These are phyloP conservation scores for Crocallis elinguaria DNA, from an alignment of 2,888 invertebrate genomes.

Conservation along the genomic window DNA sequence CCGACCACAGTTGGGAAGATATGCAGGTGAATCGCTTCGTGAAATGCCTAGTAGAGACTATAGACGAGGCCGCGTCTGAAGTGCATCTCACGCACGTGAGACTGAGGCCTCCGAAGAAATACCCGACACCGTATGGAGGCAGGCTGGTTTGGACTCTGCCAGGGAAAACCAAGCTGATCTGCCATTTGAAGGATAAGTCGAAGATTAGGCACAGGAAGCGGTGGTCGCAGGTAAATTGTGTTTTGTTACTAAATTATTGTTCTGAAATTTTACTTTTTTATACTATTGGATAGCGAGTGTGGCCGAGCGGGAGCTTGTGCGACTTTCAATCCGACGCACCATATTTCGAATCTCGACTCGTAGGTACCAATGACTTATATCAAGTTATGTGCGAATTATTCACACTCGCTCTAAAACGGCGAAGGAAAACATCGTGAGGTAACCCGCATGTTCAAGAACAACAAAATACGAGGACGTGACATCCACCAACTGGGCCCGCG, in stretches of 20 bases:
- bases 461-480: too few species aligned
- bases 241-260: not conserved
- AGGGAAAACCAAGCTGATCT: constrained; percentile 92
- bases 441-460: too few species aligned
- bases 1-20: constrained; percentile 86
- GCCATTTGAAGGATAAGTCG: constrained; percentile 94
- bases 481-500: too few species aligned
- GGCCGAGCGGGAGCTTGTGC: not conserved
- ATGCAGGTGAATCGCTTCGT: constrained; percentile 93
- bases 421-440: too few species aligned
- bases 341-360: too few species aligned
- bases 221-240: constrained; percentile 91
- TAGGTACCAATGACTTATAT: too few species aligned
- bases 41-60: constrained; percentile 87
- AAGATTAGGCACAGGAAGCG: constrained; percentile 95
- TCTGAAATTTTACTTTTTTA: too few species aligned
- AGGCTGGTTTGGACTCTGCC: constrained; percentile 93
- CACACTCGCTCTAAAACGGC: too few species aligned
- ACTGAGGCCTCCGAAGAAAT: constrained; percentile 88
- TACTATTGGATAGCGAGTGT: too few species aligned
- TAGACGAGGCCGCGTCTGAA: constrained; percentile 90
- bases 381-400: too few species aligned
- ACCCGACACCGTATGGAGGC: constrained; percentile 94
- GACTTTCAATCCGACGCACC: too few species aligned
- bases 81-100: constrained; percentile 87